These are phyloP conservation scores for Lampris incognitus DNA, from an alignment of 2,113 vertebrate species.

Conservation along the genomic window DNA sequence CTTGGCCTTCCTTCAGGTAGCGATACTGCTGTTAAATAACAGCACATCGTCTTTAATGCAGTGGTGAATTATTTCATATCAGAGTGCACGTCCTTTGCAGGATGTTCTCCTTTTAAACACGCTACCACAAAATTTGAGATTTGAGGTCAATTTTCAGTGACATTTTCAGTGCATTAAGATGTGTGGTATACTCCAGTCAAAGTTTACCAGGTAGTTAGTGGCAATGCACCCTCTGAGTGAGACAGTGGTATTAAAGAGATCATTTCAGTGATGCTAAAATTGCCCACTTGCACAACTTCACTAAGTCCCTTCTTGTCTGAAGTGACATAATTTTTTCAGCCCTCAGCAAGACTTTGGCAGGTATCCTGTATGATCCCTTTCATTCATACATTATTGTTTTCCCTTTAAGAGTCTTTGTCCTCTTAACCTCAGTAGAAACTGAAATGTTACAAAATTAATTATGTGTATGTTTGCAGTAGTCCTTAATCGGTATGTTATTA, in stretches of 20 bases:
- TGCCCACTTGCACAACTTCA: slow-evolving; percentile 35
- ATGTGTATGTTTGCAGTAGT: slow-evolving; percentile 22
- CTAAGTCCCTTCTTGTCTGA: neutral
- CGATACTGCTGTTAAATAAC: neutral
- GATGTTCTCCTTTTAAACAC: slow-evolving; percentile 75
- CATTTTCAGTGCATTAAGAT: slow-evolving; percentile 13
- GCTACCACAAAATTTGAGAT: slow-evolving; percentile 61
- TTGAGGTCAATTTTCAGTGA: neutral
- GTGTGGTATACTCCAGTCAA: slow-evolving; percentile 41
- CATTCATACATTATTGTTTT: slow-evolving; percentile 31
- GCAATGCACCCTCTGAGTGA: slow-evolving; percentile 1
- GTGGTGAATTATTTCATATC: slow-evolving; percentile 40
- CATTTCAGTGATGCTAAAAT: neutral
- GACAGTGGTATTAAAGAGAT: neutral
- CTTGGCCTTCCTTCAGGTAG: slow-evolving; percentile 5
- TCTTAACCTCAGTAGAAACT: slow-evolving; percentile 33
- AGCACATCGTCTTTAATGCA: neutral
- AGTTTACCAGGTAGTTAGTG: neutral
- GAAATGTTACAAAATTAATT: neutral
- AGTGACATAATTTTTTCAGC: slow-evolving; percentile 52
- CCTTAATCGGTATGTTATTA: slow-evolving; percentile 23
- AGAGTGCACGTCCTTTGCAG: slow-evolving; percentile 60
- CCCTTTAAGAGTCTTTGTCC: slow-evolving; percentile 43
- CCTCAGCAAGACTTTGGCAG: slow-evolving; percentile 55
- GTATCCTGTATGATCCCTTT: slow-evolving; percentile 39